Conservation (phyloP, 2,113 vertebrate species). For the Seriola aureovittata region DNA sequence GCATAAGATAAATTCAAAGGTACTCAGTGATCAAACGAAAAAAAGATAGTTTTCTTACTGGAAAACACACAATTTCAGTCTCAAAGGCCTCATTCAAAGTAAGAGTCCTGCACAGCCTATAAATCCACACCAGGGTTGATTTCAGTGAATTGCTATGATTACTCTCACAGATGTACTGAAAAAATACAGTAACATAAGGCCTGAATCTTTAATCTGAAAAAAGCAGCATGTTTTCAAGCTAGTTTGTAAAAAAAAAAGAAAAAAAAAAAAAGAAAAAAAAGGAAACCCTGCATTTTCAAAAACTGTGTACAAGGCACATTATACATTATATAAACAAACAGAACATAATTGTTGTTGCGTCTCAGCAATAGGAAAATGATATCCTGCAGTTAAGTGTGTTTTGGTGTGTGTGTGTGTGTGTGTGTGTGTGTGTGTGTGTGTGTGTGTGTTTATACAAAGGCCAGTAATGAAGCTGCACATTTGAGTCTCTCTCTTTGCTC, state of each 20-base stretch:
- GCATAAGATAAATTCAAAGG: neutral
- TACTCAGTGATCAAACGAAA: neutral
- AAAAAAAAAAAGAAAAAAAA: too few relatives aligned
- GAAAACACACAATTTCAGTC: neutral
- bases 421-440: neutral
- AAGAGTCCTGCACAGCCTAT: conserved; percentile 8
- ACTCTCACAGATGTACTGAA: conserved; percentile 1
- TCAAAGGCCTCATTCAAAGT: neutral
- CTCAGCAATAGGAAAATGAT: neutral
- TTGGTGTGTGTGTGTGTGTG: too few relatives aligned
- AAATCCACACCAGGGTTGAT: conserved; percentile 26
- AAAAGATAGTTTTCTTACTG: neutral
- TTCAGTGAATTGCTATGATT: conserved; percentile 36
- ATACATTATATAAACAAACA: neutral
- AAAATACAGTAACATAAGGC: conserved; percentile 16
- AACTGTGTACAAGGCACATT: neutral
- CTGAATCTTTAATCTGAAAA: conserved; percentile 17
- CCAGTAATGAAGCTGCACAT: neutral
- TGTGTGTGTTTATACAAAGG: neutral
- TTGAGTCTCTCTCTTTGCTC: neutral
- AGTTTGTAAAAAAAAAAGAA: neutral
- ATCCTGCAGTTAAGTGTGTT: neutral
- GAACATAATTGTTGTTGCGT: neutral
- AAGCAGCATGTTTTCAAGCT: neutral
- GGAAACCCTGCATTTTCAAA: neutral